These are phyloP conservation scores for Morone chrysops DNA, from an alignment of 2,113 vertebrate species.

Conservation along the genomic window DNA sequence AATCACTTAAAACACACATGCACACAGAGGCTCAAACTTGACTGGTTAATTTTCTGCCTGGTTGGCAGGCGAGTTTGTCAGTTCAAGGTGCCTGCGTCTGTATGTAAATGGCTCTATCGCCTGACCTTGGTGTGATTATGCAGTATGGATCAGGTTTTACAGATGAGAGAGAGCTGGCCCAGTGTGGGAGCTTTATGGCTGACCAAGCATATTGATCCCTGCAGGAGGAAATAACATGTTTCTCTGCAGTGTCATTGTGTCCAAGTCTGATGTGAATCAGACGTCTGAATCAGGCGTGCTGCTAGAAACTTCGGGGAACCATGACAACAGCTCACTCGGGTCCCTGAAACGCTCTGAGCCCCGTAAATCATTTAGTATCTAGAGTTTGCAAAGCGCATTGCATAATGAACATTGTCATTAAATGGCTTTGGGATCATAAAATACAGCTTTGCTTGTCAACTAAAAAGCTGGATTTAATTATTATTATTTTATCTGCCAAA, in stretches of 20 bases:
- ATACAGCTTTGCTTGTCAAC: neutral
- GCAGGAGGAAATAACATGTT: slow-evolving; percentile 63
- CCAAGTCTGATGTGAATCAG: slow-evolving; percentile 34
- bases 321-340: neutral
- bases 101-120: slow-evolving; percentile 66
- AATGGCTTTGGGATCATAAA: neutral
- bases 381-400: neutral
- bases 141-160: slow-evolving; percentile 72
- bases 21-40: slow-evolving; percentile 51
- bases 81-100: slow-evolving; percentile 68
- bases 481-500: neutral
- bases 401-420: neutral
- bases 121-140: slow-evolving; percentile 77
- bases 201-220: slow-evolving; percentile 72
- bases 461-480: neutral
- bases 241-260: slow-evolving; percentile 63
- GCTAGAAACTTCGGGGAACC: neutral
- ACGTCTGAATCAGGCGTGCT: slow-evolving; percentile 16
- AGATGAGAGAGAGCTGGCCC: slow-evolving; percentile 47
- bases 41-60: slow-evolving; percentile 73
- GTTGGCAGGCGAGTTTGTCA: slow-evolving; percentile 57
- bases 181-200: slow-evolving; percentile 58
- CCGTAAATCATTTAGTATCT: too few relatives aligned
- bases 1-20: slow-evolving; percentile 27
- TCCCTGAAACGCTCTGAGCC: neutral